Base-by-base conservation (phyloP, 2,888 invertebrate species). In the Xiphydria camelus region DNA sequence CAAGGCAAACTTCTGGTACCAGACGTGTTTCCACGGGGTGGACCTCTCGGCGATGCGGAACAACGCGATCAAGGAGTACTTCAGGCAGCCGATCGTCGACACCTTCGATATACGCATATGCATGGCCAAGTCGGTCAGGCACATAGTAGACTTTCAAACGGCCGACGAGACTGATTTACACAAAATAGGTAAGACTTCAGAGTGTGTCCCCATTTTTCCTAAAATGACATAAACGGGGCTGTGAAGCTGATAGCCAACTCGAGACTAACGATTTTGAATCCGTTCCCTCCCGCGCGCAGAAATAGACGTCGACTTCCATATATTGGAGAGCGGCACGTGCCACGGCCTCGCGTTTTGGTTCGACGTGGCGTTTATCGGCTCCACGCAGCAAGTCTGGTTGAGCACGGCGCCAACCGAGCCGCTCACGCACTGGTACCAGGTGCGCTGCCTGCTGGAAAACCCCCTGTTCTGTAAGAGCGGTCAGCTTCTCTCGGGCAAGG, bases 291-390 rank as follows among this genome's bases (percentile, higher is more conserved):
- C n/a, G n/a, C n/a, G n/a, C n/a, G n/a, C 55, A 80, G 91, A 94
- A 76, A 92, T 99, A 64, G 96, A 97, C 33, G 83, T 98, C 53
- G 89, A 92, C 75, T 98, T 96, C 79, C 90, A 90, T 65, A 82
- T 96, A 60, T 81, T 91, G 60, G 92, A 94, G 76, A 90, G 95
- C 0, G 96, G 95, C 18, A 92, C 94, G 37, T 91, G 97, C 57
- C 98, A 99, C 68, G 98, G 98, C 1, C 79, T 99, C 53, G 98
- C 98, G 12, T 98, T 99, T 79, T 99, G 99, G 98, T 99, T 99
- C 76, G 97, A 99, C 78, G 97, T 98, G 17, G 89, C 96, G 55
- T 98, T 99, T 78, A 86, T 91, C 47, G 97, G 98, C 23, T 85
- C 86, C 33, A 86, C 85, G 47, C 89, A 93, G 68, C 89, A 92